Conservation (phyloP, 2,888 invertebrate genomes). For the Catocala sponsa region DNA sequence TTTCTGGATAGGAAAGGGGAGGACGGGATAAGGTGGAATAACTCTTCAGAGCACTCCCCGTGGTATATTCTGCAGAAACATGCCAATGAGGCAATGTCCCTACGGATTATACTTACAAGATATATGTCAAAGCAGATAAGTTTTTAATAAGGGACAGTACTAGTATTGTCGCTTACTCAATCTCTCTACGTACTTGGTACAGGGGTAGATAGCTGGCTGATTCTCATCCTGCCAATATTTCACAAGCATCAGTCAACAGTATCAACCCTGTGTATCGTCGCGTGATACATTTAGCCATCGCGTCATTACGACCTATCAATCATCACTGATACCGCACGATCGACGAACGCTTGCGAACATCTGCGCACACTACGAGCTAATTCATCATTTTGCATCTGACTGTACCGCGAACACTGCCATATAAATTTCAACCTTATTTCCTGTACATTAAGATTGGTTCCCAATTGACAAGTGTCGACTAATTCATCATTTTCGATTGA, state of each 20-base stretch:
- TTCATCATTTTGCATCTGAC: conserved; percentile 49
- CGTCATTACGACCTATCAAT: conserved; percentile 50
- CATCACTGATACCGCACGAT: conserved; percentile 47
- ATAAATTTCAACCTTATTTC: conserved; percentile 7
- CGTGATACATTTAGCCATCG: conserved; percentile 30
- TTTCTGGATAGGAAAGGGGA: too few species aligned
- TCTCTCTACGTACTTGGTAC: not conserved
- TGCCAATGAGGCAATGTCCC: too few species aligned
- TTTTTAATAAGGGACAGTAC: too few species aligned
- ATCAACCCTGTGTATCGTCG: conserved; percentile 40
- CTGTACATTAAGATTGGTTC: conserved; percentile 5
- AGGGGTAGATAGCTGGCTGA: not conserved
- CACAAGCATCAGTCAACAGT: conserved; percentile 23
- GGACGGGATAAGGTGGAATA: too few species aligned
- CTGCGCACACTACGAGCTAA: conserved; percentile 47
- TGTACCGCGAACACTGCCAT: conserved; percentile 16
- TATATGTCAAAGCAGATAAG: too few species aligned
- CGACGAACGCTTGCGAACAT: conserved; percentile 44
- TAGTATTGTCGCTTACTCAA: too few species aligned
- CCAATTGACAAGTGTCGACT: not conserved
- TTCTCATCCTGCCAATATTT: not conserved
- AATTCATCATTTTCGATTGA: conserved; percentile 51
- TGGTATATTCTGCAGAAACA: too few species aligned
- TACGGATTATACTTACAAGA: too few species aligned
- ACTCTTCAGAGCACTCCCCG: too few species aligned